Percentiles rank a stretch among this genome's conserved stretches.
Evolutionary conservation across 2,888 invertebrate species (phyloP).

Genomic region (Cheilosia grossa): DNA sequence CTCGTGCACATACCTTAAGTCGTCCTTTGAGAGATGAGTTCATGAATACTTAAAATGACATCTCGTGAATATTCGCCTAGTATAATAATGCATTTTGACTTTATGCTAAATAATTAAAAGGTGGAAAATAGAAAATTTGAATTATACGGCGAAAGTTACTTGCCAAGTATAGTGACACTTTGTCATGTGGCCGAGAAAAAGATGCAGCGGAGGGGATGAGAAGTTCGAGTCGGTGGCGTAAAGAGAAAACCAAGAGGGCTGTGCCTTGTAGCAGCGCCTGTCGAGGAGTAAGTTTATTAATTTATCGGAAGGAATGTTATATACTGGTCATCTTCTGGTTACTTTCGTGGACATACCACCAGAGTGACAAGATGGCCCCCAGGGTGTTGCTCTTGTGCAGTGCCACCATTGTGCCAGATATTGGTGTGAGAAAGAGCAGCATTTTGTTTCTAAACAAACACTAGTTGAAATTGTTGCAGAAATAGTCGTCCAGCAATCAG

Average conservation of each 20-base stretch:
- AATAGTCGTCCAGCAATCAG: too few relatives aligned
- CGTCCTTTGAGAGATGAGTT: slow-evolving; percentile 60
- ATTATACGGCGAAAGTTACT: slow-evolving; percentile 40
- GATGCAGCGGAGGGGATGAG: background rate
- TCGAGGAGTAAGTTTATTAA: background rate
- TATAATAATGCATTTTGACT: slow-evolving; percentile 64
- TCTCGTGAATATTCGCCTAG: slow-evolving; percentile 69
- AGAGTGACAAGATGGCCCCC: too few relatives aligned
- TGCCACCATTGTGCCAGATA: too few relatives aligned
- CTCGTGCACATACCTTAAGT: slow-evolving; percentile 37
- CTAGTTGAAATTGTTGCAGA: too few relatives aligned
- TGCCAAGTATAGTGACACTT: slow-evolving; percentile 46
- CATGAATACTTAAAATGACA: slow-evolving; percentile 70
- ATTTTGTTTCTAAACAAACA: too few relatives aligned
- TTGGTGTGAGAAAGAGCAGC: too few relatives aligned
- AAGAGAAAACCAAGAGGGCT: background rate
- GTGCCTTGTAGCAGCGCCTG: background rate
- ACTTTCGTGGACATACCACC: too few relatives aligned
- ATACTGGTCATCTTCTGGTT: too few relatives aligned
- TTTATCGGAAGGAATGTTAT: background rate
- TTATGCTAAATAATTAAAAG: slow-evolving; percentile 72
- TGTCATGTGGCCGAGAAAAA: slow-evolving; percentile 46
- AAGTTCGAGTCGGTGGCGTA: background rate
- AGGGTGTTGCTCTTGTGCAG: too few relatives aligned
- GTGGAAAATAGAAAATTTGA: slow-evolving; percentile 67